These are phyloP conservation scores for Coregonus clupeaformis DNA, from an alignment of 2,113 vertebrate genomes.

Conservation along the genomic window DNA sequence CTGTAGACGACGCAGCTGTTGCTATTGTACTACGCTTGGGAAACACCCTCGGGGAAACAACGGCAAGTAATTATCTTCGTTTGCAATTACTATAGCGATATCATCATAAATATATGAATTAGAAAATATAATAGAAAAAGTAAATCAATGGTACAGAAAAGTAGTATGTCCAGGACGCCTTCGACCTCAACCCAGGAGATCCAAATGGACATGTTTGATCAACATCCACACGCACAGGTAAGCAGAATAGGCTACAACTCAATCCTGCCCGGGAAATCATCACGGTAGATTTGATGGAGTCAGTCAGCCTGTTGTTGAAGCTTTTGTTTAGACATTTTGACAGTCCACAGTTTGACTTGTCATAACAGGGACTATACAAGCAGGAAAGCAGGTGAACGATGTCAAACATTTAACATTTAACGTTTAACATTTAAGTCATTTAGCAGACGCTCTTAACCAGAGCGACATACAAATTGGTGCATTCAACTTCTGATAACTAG, in stretches of 20 bases:
- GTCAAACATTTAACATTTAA: too few relatives aligned
- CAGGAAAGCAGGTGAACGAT: background rate
- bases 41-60: constrained; percentile 12
- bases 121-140: constrained; percentile 53
- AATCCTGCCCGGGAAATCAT: background rate
- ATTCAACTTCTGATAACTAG: too few relatives aligned
- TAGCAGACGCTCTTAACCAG: too few relatives aligned
- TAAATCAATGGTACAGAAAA: constrained; percentile 94
- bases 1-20: constrained; percentile 65
- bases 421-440: too few relatives aligned
- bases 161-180: constrained; percentile 94
- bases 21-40: constrained; percentile 40
- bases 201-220: constrained; percentile 95
- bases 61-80: constrained; percentile 22
- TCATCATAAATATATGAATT: constrained; percentile 48
- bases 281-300: background rate
- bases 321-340: background rate
- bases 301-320: background rate
- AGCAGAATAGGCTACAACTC: constrained; percentile 37
- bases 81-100: constrained; percentile 53
- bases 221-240: constrained; percentile 93
- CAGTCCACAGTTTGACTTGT: background rate
- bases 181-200: constrained; percentile 96
- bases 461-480: too few relatives aligned
- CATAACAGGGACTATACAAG: background rate